Evolutionary conservation across 2,797 vertebrate genomes (phyloP).

Genomic region (Malurus leucopterus): DNA sequence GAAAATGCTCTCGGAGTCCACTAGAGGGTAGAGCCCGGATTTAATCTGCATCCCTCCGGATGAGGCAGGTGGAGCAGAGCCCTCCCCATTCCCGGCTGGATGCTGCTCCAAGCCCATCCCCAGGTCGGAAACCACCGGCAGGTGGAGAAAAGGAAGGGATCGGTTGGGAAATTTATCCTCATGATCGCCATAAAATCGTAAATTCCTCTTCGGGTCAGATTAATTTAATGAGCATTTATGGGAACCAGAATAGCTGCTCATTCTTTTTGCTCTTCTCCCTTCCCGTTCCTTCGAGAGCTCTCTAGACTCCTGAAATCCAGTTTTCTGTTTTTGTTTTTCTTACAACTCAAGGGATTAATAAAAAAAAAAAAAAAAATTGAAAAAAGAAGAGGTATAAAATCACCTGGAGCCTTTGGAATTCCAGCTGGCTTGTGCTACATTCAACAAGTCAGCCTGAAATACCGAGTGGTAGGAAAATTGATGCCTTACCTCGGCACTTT

Average conservation of each 20-base stretch:
- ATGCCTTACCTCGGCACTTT: not conserved
- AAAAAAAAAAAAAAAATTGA: too few relatives aligned
- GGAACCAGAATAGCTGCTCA: rapidly evolving
- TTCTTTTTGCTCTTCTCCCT: not conserved
- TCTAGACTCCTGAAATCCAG: not conserved
- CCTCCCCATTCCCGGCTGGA: not conserved
- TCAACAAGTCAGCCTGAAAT: constrained; percentile 20
- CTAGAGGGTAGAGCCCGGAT: constrained; percentile 22
- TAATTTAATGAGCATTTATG: rapidly evolving
- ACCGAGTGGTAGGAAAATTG: not conserved
- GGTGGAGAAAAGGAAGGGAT: not conserved
- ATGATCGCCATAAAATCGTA: rapidly evolving
- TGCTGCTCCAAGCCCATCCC: not conserved
- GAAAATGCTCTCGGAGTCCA: not conserved
- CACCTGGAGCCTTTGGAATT: constrained; percentile 8
- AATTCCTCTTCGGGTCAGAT: rapidly evolving
- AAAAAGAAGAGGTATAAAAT: not conserved
- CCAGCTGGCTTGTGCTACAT: not conserved
- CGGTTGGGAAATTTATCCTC: rapidly evolving
- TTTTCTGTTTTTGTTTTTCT: not conserved
- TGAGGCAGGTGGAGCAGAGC: not conserved
- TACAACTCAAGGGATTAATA: not conserved
- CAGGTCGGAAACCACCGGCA: not conserved
- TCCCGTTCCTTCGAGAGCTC: not conserved
- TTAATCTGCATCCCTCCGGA: not conserved